Evolutionary conservation across 2,113 vertebrate species (phyloP).

Genomic region (Ariopsis seemanni): DNA sequence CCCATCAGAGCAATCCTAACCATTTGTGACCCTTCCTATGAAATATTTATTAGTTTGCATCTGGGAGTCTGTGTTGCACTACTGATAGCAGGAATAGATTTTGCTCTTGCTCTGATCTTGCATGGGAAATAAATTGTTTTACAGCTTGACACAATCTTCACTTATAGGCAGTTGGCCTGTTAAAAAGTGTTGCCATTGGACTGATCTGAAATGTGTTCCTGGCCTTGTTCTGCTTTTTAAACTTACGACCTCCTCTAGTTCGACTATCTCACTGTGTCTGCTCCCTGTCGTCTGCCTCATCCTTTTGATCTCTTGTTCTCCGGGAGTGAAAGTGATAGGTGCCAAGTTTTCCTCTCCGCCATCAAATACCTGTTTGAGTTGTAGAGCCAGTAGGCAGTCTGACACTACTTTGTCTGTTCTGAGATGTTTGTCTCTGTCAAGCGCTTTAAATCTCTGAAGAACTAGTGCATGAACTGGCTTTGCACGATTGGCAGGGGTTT

Average conservation of each 20-base stretch:
- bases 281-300: neutral
- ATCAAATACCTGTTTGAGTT: constrained; percentile 12
- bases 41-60: neutral
- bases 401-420: neutral
- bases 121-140: neutral
- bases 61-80: too few relatives aligned
- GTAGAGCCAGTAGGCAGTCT: neutral
- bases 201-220: neutral
- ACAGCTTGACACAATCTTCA: neutral
- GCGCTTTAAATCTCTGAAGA: neutral
- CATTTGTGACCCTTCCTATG: neutral
- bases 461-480: neutral
- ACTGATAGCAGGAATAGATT: too few relatives aligned
- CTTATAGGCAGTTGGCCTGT: neutral
- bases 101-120: neutral
- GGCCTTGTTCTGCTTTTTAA: constrained; percentile 27
- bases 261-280: neutral
- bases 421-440: constrained; percentile 12
- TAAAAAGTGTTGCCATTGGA: neutral
- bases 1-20: neutral
- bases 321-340: constrained; percentile 14
- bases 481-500: neutral
- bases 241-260: constrained; percentile 12
- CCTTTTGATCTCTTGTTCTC: constrained; percentile 24
- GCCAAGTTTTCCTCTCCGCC: constrained; percentile 17